Conservation (phyloP, 2,113 vertebrate genomes). For the Symphodus melops region DNA sequence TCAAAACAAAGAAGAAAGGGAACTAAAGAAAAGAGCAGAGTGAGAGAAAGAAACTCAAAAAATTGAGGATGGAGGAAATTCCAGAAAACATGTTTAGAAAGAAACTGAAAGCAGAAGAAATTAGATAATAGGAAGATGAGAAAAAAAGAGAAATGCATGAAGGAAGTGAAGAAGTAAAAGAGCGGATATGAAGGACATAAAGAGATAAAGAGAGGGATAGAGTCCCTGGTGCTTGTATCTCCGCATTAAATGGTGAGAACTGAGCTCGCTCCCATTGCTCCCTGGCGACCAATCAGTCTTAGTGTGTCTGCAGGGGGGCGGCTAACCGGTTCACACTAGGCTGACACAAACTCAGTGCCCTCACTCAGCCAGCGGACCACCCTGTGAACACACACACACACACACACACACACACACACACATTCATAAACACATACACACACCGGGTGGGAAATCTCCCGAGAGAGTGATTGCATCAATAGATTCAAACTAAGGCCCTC, state of each 20-base stretch:
- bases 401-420: background rate
- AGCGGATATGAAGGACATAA: constrained; percentile 36
- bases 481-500: constrained; percentile 29
- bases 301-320: constrained; percentile 63
- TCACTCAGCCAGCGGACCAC: constrained; percentile 64
- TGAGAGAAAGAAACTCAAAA: background rate
- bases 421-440: constrained; percentile 20
- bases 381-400: constrained; percentile 45
- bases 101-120: background rate
- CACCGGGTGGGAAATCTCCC: constrained; percentile 7
- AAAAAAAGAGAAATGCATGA: constrained; percentile 15
- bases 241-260: constrained; percentile 65
- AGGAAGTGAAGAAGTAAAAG: constrained; percentile 36
- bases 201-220: background rate
- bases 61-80: background rate
- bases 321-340: constrained; percentile 76
- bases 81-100: background rate
- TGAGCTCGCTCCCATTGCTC: constrained; percentile 66
- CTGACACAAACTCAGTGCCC: constrained; percentile 85
- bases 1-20: no score
- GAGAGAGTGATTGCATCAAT: constrained; percentile 34
- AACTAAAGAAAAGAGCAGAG: background rate
- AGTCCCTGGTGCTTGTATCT: constrained; percentile 47
- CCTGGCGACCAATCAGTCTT: constrained; percentile 68
- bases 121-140: background rate